Percentiles rank a stretch among this genome's conserved stretches.
Evolutionary conservation across 1,140 invertebrate species (phyloP).

Genomic region (Coelopa frigida): DNA sequence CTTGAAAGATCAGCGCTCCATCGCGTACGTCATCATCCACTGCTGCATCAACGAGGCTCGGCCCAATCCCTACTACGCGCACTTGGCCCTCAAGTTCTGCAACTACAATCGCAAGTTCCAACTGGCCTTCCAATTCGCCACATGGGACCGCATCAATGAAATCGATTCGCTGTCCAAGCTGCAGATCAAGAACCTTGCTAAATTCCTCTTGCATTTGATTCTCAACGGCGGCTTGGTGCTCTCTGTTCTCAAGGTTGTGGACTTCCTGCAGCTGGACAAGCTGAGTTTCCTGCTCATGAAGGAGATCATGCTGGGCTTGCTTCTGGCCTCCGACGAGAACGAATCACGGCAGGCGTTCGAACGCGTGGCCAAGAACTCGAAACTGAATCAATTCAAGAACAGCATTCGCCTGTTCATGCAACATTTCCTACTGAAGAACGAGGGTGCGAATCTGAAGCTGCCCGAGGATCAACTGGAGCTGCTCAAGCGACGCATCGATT

Average conservation of each 20-base stretch:
- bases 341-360: conserved; percentile 47
- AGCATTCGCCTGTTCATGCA: conserved; percentile 66
- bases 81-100: conserved; percentile 77
- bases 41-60: conserved; percentile 79
- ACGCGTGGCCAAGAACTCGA: conserved; percentile 53
- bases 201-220: conserved; percentile 75
- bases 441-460: conserved; percentile 45
- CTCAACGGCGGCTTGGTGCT: conserved; percentile 69
- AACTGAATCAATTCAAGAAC: conserved; percentile 62
- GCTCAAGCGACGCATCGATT: conserved; percentile 47
- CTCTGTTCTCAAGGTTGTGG: conserved; percentile 72
- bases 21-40: conserved; percentile 80
- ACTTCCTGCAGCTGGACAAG: conserved; percentile 68
- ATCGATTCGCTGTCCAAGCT: conserved; percentile 55
- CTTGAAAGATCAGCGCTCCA: conserved; percentile 73
- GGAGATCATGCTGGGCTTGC: conserved; percentile 56
- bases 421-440: conserved; percentile 63
- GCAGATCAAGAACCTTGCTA: conserved; percentile 68
- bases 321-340: conserved; percentile 46
- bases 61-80: conserved; percentile 85
- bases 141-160: conserved; percentile 91
- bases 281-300: conserved; percentile 58
- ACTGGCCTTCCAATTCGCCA: conserved; percentile 77
- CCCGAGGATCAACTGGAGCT: conserved; percentile 45
- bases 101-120: conserved; percentile 75